Conservation (phyloP, 2,113 vertebrate species). For the Myrmecophaga tridactyla region DNA sequence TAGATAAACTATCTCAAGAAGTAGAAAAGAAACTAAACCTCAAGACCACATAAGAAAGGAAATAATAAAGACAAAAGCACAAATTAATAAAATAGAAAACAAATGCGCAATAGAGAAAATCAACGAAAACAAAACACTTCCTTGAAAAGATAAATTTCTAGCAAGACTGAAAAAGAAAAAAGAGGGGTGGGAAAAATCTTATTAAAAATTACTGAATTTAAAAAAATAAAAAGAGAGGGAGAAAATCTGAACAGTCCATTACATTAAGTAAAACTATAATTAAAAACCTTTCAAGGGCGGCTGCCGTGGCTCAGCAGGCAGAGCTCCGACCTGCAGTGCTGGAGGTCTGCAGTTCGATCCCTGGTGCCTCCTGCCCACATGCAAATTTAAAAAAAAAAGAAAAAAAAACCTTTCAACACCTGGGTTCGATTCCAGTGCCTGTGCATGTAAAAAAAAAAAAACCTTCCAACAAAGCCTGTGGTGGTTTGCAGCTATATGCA, state of each 20-base stretch:
- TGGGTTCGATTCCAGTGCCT: too few relatives aligned
- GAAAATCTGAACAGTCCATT: background rate
- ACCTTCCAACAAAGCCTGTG: background rate
- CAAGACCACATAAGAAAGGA: background rate
- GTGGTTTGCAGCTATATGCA: too few relatives aligned
- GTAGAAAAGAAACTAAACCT: background rate
- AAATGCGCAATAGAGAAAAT: background rate
- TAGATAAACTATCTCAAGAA: background rate
- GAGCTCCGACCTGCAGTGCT: too few relatives aligned
- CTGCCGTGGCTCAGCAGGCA: too few relatives aligned
- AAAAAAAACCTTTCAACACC: too few relatives aligned
- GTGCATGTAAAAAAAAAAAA: too few relatives aligned
- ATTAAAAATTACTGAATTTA: too few relatives aligned
- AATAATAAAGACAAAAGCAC: background rate
- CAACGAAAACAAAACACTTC: background rate
- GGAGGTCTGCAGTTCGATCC: too few relatives aligned
- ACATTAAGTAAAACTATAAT: background rate
- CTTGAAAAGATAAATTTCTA: background rate
- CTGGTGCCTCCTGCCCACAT: too few relatives aligned
- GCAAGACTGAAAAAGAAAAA: background rate
- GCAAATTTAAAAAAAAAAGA: too few relatives aligned
- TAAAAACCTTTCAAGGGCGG: too few relatives aligned
- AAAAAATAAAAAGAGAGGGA: background rate
- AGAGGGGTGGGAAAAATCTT: background rate
- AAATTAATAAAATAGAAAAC: slow-evolving; percentile 19